phyloP scores from a whole-genome alignment of 2,113 vertebrate genomes.

The Pangasianodon gigas region DNA sequence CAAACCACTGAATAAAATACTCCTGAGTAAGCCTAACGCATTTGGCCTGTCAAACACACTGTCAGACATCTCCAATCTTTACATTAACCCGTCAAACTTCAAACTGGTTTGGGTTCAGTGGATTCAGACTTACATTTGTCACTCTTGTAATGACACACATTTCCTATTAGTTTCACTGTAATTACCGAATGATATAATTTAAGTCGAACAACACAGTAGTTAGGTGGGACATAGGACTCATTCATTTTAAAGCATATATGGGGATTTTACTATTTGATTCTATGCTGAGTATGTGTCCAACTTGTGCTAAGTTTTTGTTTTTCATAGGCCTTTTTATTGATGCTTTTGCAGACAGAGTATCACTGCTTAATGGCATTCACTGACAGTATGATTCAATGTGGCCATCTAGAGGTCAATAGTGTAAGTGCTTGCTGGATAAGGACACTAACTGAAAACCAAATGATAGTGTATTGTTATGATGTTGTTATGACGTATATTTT shows the following conservation, averaged over 20 bases:
- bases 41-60: background rate
- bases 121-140: background rate
- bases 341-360: background rate
- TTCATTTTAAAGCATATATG: too few species aligned
- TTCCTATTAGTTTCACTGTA: background rate
- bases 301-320: background rate
- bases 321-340: background rate
- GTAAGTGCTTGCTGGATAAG: background rate
- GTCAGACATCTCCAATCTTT: conserved; percentile 2
- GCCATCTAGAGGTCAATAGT: conserved; percentile 34
- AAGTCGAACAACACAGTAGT: background rate
- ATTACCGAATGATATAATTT: background rate
- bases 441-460: background rate
- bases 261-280: background rate
- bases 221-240: background rate
- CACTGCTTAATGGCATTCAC: background rate
- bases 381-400: background rate
- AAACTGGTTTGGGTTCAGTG: background rate
- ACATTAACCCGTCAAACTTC: background rate
- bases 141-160: background rate
- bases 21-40: conserved; percentile 30
- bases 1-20: conserved; percentile 16
- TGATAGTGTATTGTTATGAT: background rate
- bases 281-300: background rate
- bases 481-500: background rate